Evolutionary conservation across 2,113 vertebrate genomes (phyloP).

Genomic region (Hypomesus transpacificus): DNA sequence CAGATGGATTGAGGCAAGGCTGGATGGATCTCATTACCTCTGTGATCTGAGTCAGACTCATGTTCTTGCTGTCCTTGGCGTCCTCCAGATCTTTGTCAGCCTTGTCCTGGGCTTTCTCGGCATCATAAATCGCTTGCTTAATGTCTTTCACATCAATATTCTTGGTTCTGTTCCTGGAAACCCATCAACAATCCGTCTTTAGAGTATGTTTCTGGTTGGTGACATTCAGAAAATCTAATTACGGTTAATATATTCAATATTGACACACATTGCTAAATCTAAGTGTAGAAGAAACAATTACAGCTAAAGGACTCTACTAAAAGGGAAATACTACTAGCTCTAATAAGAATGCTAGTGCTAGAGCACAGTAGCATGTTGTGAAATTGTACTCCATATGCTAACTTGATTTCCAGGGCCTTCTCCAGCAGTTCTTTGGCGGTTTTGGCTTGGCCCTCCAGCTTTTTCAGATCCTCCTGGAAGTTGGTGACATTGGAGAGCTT

Average conservation of each 20-base stretch:
- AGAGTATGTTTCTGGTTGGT: neutral
- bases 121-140: conserved; percentile 57
- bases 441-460: conserved; percentile 51
- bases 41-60: conserved; percentile 26
- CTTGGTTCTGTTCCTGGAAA: conserved; percentile 72
- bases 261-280: neutral
- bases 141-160: conserved; percentile 61
- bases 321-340: too few relatives aligned
- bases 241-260: neutral
- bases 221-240: neutral
- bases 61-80: conserved; percentile 49
- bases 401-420: conserved; percentile 68
- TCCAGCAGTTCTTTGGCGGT: conserved; percentile 58
- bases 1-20: neutral
- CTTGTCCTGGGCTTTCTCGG: conserved; percentile 59
- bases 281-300: too few relatives aligned
- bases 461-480: conserved; percentile 47
- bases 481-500: conserved; percentile 56
- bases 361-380: neutral
- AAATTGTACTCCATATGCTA: conserved; percentile 43
- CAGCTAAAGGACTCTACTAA: too few relatives aligned
- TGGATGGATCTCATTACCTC: neutral
- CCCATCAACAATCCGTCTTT: neutral
- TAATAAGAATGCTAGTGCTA: too few relatives aligned
- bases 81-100: conserved; percentile 57